Percentiles rank a stretch among this genome's conserved stretches.
Conservation (phyloP, 2,113 vertebrate genomes). For the Ginglymostoma cirratum region DNA sequence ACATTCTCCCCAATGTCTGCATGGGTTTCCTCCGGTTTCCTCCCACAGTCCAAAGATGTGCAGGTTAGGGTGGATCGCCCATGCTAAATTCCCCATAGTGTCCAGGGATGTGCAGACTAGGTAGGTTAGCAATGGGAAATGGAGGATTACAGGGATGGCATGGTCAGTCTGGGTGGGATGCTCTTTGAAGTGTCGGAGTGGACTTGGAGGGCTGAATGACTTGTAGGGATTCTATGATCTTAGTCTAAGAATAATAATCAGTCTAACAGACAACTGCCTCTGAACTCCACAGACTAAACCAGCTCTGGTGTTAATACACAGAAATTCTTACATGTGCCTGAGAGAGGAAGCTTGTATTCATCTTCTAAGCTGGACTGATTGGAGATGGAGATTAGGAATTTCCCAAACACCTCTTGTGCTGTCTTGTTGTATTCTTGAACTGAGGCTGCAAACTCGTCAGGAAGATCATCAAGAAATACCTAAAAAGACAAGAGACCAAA, state of each 20-base stretch:
- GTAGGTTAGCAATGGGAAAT: no score
- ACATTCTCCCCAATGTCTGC: no score
- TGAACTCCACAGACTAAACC: neutral
- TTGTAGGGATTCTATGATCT: no score
- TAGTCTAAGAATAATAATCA: neutral
- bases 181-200: no score
- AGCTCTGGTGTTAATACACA: neutral
- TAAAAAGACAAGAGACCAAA: neutral
- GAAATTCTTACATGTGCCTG: slow-evolving; percentile 45
- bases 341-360: slow-evolving; percentile 48
- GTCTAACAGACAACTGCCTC: neutral
- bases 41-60: no score
- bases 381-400: slow-evolving; percentile 47
- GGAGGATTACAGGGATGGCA: no score
- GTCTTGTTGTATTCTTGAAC: slow-evolving; percentile 46
- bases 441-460: slow-evolving; percentile 46
- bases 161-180: no score
- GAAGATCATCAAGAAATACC: slow-evolving; percentile 48
- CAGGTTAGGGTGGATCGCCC: no score
- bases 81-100: no score
- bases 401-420: slow-evolving; percentile 44
- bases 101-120: no score
- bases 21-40: no score
- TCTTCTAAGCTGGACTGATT: slow-evolving; percentile 45
- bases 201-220: no score